Evolutionary conservation across 2,797 vertebrate genomes (phyloP).

Genomic region (Salarias fasciatus): DNA sequence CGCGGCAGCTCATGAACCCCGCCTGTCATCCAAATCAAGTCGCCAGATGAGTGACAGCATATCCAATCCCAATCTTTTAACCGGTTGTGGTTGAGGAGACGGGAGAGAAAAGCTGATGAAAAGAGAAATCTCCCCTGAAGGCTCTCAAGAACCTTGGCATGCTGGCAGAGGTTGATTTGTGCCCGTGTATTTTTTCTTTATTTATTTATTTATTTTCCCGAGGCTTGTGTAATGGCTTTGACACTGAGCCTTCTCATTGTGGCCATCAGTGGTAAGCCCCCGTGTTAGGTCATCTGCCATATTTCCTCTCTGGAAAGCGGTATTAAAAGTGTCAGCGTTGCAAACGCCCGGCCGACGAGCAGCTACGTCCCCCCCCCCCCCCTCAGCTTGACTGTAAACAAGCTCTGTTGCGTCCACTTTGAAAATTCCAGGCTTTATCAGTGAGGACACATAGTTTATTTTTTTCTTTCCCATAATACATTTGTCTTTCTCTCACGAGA

Average conservation of each 20-base stretch:
- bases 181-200: constrained; percentile 53
- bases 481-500: constrained; percentile 15
- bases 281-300: constrained; percentile 68
- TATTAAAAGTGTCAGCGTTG: constrained; percentile 58
- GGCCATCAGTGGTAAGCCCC: constrained; percentile 65
- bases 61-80: constrained; percentile 69
- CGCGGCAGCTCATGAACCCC: constrained; percentile 31
- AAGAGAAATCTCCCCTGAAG: constrained; percentile 53
- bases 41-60: constrained; percentile 66
- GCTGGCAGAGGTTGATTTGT: constrained; percentile 62
- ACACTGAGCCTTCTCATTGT: constrained; percentile 72
- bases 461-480: neutral
- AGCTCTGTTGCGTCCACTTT: neutral
- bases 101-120: constrained; percentile 61
- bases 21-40: constrained; percentile 57
- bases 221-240: constrained; percentile 71
- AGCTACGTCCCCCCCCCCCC: constrained; percentile 13
- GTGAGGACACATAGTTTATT: neutral
- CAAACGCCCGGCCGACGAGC: constrained; percentile 13
- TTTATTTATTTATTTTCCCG: constrained; percentile 33
- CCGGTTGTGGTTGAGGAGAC: constrained; percentile 47
- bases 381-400: constrained; percentile 34
- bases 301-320: constrained; percentile 51
- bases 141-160: constrained; percentile 52
- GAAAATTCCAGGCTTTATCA: constrained; percentile 22